phyloP scores from a whole-genome alignment of 53 echinoderm and acorn worm species.

The Antedon mediterranea region DNA sequence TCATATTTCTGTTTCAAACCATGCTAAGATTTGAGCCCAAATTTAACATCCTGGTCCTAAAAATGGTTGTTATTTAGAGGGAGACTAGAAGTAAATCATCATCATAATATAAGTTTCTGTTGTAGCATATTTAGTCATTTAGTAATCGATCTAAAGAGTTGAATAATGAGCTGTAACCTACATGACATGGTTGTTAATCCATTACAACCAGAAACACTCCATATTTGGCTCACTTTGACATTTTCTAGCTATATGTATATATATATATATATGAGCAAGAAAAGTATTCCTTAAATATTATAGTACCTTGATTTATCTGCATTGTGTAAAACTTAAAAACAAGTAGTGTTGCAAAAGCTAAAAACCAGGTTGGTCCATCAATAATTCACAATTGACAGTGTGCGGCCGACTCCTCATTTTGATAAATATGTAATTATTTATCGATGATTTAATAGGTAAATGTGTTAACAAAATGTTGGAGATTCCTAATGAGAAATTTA shows the following conservation, averaged over 20 bases:
- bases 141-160: too few relatives aligned
- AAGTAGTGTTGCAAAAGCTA: neutral
- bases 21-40: too few relatives aligned
- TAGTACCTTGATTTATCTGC: neutral
- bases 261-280: neutral
- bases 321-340: neutral
- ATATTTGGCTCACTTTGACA: neutral
- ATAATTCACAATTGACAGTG: neutral
- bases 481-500: neutral
- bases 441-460: neutral
- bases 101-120: too few relatives aligned
- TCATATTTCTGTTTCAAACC: too few relatives aligned
- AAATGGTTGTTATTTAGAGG: too few relatives aligned
- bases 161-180: too few relatives aligned
- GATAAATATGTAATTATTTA: neutral
- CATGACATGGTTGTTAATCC: neutral
- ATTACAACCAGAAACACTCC: too few relatives aligned
- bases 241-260: neutral
- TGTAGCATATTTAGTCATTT: too few relatives aligned
- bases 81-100: too few relatives aligned
- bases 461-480: neutral
- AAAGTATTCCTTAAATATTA: neutral
- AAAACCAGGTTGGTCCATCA: neutral
- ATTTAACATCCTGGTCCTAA: too few relatives aligned
- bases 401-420: neutral